phyloP scores from a whole-genome alignment of 1,140 invertebrate species.

The Monochamus saltuarius region DNA sequence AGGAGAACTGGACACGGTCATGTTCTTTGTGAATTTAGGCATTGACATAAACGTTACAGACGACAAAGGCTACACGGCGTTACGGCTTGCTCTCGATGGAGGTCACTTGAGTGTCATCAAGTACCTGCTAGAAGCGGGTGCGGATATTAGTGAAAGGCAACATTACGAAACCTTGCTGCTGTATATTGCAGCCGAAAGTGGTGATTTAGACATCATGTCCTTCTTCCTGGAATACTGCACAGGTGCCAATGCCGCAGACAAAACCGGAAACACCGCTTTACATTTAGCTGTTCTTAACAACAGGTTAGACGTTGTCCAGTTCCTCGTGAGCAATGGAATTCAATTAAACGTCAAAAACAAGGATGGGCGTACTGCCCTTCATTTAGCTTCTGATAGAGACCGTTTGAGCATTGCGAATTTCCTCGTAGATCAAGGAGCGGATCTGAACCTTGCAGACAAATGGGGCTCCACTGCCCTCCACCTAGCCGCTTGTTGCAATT shows the following conservation, averaged over 20 bases:
- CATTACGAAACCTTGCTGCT: too few relatives aligned
- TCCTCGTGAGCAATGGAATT: neutral
- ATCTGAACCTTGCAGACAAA: too few relatives aligned
- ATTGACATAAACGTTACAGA: neutral
- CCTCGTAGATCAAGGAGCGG: too few relatives aligned
- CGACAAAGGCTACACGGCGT: neutral
- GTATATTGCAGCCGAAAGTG: too few relatives aligned
- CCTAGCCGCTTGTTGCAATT: neutral
- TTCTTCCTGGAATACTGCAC: neutral
- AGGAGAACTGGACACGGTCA: neutral
- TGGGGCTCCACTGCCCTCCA: too few relatives aligned
- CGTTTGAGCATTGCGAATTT: too few relatives aligned
- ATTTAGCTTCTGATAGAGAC: too few relatives aligned
- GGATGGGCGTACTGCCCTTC: neutral
- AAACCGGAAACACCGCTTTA: neutral
- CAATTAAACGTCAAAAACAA: neutral
- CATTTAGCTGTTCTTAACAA: neutral
- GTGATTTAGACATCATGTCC: too few relatives aligned
- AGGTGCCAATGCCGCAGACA: neutral
- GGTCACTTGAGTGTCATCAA: too few relatives aligned
- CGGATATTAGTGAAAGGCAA: too few relatives aligned
- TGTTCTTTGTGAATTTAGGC: neutral
- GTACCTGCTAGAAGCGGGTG: too few relatives aligned
- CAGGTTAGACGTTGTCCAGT: neutral
- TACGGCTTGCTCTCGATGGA: too few relatives aligned